Base-by-base conservation (phyloP, 2,797 vertebrate genomes). In the Propithecus perrieri region DNA sequence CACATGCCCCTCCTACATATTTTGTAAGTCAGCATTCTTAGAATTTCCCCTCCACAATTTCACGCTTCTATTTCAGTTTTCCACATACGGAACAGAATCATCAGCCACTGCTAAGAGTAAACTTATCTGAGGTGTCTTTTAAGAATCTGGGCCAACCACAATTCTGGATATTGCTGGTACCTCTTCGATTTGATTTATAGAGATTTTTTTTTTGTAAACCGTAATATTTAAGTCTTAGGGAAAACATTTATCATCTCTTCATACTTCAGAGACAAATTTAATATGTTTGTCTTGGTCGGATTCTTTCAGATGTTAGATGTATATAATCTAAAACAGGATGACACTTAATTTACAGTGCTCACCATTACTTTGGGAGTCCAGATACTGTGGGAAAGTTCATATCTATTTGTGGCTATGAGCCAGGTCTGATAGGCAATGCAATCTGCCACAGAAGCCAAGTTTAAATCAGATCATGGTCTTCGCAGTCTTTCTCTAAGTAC, bases 1-100 rank as follows among this genome's bases (percentile, higher is more conserved):
- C 0, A 0, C 81, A 43, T 46, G 41, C 50, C 61, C 24, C 80
- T 85, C 38, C 83, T 96, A 86, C 5, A 33, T 0, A 8, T 78
- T 86, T 71, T 2, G 17, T n/a, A 22, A 4, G 20, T 89, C 81
- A 50, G 18, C n/a, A 69, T 63, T 61, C 35, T 0, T 7, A 74
- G 38, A 93, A 85, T 96, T 98, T 97, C 91, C 94, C 75, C 93
- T 96, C 96, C 22, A 96, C 57, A 78, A 35, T 28, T 61, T 26
- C 9, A 48, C 4, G 55, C 78, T 63, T 97, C 28, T 59, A 30
- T 74, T 96, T 69, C 12, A 75, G 0, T 72, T 83, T 97, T 97
- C 85, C 65, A 96, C 22, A 33, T 28, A 48, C 55, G 55, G 46
- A 71, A 35, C 8, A 46, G 75, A 97, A 85, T 76, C 67, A 90